Percentiles rank a stretch among this genome's conserved stretches.
Conservation (phyloP, 2,797 vertebrate genomes). For the Ctenopoma multispine region DNA sequence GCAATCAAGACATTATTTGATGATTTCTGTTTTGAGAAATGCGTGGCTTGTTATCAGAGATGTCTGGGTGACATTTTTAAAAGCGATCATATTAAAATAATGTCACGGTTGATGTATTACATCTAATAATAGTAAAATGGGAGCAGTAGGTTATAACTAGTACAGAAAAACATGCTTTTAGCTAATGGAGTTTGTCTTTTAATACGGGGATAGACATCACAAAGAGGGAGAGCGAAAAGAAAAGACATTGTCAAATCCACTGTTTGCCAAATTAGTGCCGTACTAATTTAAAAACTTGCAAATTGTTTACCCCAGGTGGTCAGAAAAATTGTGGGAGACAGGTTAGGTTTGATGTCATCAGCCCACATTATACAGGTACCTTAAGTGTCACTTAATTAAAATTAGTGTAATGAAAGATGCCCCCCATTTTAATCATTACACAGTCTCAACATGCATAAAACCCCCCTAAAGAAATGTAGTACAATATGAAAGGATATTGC, state of each 20-base stretch:
- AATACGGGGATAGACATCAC: slow-evolving; percentile 56
- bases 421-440: not conserved
- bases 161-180: slow-evolving; percentile 85
- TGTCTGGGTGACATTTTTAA: slow-evolving; percentile 86
- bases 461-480: not conserved
- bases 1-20: slow-evolving; percentile 92
- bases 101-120: slow-evolving; percentile 87
- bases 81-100: slow-evolving; percentile 79
- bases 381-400: slow-evolving; percentile 29
- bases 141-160: slow-evolving; percentile 83
- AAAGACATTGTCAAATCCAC: slow-evolving; percentile 82
- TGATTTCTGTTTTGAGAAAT: slow-evolving; percentile 87
- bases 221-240: slow-evolving; percentile 66
- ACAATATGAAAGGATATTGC: not conserved
- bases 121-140: slow-evolving; percentile 88
- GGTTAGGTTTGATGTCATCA: slow-evolving; percentile 40
- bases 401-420: slow-evolving; percentile 15
- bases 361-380: slow-evolving; percentile 14
- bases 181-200: slow-evolving; percentile 85
- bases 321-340: slow-evolving; percentile 13
- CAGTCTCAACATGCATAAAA: not conserved
- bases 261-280: slow-evolving; percentile 33
- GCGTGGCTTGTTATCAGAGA: slow-evolving; percentile 74
- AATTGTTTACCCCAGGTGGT: slow-evolving; percentile 37
- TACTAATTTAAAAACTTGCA: slow-evolving; percentile 26